Evolutionary conservation across 2,113 vertebrate genomes (phyloP).

Genomic region (Penelope pileata): DNA sequence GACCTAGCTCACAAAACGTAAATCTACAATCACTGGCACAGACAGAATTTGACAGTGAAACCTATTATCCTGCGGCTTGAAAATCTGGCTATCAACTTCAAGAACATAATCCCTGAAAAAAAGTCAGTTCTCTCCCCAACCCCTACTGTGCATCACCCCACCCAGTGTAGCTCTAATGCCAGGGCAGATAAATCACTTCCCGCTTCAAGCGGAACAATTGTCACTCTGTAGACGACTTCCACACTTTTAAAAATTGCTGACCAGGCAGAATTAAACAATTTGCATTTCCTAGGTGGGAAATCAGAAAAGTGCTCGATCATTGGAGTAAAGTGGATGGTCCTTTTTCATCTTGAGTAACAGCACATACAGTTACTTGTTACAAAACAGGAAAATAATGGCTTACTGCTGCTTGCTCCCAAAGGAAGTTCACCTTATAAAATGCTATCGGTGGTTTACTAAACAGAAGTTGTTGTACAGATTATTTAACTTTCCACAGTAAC

Average conservation of each 20-base stretch:
- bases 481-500: neutral
- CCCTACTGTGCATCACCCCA: neutral
- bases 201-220: neutral
- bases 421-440: neutral
- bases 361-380: neutral
- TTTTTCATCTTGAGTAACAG: neutral
- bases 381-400: neutral
- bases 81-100: neutral
- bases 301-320: neutral
- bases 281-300: neutral
- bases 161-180: neutral
- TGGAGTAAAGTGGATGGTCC: neutral
- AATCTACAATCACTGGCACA: neutral
- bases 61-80: neutral
- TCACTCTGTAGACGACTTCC: neutral
- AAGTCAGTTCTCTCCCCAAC: neutral
- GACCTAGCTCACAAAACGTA: neutral
- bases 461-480: neutral
- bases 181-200: neutral
- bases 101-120: neutral
- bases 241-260: neutral
- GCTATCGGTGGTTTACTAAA: neutral
- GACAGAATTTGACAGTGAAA: neutral
- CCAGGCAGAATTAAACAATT: accelerated
- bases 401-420: neutral